These are phyloP conservation scores for Eulithis testata DNA, from an alignment of 2,888 invertebrate species.

Conservation along the genomic window DNA sequence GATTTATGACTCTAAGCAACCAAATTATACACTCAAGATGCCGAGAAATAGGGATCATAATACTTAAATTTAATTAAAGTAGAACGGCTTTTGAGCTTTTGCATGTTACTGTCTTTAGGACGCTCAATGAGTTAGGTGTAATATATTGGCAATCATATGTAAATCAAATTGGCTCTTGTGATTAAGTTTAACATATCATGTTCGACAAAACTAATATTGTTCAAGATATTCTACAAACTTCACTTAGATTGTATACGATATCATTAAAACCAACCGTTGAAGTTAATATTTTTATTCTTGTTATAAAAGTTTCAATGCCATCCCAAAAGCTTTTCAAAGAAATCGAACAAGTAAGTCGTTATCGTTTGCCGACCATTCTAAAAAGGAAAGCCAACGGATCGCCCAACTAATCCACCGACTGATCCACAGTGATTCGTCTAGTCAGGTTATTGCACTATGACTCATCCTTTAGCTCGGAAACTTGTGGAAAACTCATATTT, in stretches of 20 bases:
- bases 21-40: conserved; percentile 17
- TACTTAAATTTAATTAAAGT: too few species aligned
- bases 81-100: too few species aligned
- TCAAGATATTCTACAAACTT: too few species aligned
- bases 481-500: conserved; percentile 34
- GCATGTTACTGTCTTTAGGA: too few species aligned
- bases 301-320: not conserved
- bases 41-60: not conserved
- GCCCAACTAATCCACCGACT: conserved; percentile 48
- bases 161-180: too few species aligned
- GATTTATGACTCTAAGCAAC: conserved; percentile 18
- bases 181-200: too few species aligned
- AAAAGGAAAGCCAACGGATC: conserved; percentile 26
- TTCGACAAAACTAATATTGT: too few species aligned
- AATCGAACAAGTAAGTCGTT: conserved; percentile 23
- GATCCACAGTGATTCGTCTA: conserved; percentile 60
- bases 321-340: conserved; percentile 11
- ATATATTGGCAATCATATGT: too few species aligned
- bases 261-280: too few species aligned
- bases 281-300: not conserved
- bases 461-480: conserved; percentile 51
- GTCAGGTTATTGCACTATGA: conserved; percentile 65
- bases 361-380: conserved; percentile 34
- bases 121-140: too few species aligned
- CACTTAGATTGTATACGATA: too few species aligned